Percentiles rank a stretch among this genome's conserved stretches.
Conservation (phyloP, 2,888 invertebrate species). For the Hypolimnas misippus region DNA sequence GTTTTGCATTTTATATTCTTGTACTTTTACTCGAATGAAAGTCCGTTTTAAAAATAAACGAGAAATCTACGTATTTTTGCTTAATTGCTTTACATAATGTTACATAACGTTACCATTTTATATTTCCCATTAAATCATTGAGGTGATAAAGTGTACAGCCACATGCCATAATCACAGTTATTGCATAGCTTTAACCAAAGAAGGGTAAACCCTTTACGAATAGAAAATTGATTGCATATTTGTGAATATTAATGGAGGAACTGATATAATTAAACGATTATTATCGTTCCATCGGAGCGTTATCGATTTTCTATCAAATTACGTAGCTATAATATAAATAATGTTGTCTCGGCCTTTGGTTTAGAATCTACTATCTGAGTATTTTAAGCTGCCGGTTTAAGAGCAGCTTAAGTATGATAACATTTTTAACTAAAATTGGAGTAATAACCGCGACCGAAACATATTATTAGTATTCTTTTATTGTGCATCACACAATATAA, state of each 20-base stretch:
- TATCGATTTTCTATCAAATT: constrained; percentile 11
- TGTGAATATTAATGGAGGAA: constrained; percentile 21
- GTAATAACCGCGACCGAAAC: too few species aligned
- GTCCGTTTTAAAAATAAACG: constrained; percentile 4
- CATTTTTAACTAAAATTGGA: too few species aligned
- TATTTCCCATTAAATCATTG: constrained; percentile 1
- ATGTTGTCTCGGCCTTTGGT: not conserved
- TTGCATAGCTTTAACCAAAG: constrained; percentile 7
- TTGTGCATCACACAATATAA: too few species aligned
- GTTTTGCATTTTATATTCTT: constrained; percentile 3
- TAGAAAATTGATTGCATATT: constrained; percentile 22
- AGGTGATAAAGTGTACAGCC: constrained; percentile 16
- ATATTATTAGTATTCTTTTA: too few species aligned
- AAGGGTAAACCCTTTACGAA: constrained; percentile 14
- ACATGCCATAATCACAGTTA: not conserved
- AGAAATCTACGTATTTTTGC: constrained; percentile 4
- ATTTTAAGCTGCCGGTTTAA: too few species aligned
- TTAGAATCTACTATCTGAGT: not conserved
- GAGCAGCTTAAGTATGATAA: too few species aligned
- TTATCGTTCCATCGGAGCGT: constrained; percentile 9
- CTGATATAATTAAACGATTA: constrained; percentile 20
- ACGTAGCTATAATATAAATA: not conserved
- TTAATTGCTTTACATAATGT: constrained; percentile 5
- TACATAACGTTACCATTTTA: not conserved
- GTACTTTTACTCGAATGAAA: constrained; percentile 11